These are phyloP conservation scores for Calephelis virginiensis DNA, from an alignment of 1,140 invertebrate species.

Conservation along the genomic window DNA sequence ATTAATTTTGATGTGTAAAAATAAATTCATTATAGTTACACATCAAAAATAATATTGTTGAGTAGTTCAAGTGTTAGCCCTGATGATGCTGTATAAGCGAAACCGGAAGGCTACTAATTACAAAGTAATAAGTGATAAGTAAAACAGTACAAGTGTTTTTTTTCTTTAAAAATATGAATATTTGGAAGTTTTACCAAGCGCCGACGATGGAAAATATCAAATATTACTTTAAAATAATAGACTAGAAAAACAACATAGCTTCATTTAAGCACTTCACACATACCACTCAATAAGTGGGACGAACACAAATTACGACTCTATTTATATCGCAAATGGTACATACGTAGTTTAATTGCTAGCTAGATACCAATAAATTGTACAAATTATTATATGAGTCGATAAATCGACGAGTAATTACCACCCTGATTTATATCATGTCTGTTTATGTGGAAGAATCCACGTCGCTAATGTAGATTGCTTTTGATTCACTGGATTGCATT, in stretches of 20 bases:
- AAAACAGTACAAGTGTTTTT: too few relatives aligned
- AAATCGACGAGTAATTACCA: conserved; percentile 11
- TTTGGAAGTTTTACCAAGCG: too few relatives aligned
- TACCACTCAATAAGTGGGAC: conserved; percentile 11
- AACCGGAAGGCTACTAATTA: too few relatives aligned
- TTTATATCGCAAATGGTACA: conserved; percentile 17
- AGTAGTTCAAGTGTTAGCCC: too few relatives aligned
- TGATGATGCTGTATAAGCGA: too few relatives aligned
- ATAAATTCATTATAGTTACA: too few relatives aligned
- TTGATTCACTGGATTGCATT: conserved; percentile 12
- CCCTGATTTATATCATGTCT: conserved; percentile 11
- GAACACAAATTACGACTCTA: conserved; percentile 8
- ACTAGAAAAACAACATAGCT: not conserved
- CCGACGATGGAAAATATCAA: too few relatives aligned
- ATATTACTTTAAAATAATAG: too few relatives aligned
- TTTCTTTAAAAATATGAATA: too few relatives aligned
- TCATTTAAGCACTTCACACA: conserved; percentile 10
- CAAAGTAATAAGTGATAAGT: too few relatives aligned
- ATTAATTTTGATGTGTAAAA: too few relatives aligned
- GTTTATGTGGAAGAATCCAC: conserved; percentile 16
- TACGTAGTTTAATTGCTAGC: conserved; percentile 19
- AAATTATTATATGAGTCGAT: conserved; percentile 20
- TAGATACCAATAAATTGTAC: conserved; percentile 19
- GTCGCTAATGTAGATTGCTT: conserved; percentile 11
- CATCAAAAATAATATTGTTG: too few relatives aligned